These are phyloP conservation scores for Struthio camelus DNA, from an alignment of 2,113 vertebrate species.

Conservation along the genomic window DNA sequence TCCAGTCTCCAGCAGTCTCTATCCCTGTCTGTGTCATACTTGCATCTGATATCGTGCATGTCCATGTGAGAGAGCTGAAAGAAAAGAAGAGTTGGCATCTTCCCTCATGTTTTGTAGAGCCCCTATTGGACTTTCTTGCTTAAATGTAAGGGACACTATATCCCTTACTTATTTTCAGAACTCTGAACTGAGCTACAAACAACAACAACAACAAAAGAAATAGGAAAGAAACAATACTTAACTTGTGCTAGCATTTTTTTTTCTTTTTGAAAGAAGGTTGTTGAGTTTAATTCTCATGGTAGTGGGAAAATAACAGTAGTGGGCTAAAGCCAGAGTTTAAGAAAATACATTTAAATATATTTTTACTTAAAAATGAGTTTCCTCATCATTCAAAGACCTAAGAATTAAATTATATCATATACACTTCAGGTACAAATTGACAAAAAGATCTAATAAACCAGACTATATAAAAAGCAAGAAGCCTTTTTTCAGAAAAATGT, in stretches of 20 bases:
- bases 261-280: slow-evolving; percentile 7
- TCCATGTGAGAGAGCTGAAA: not conserved
- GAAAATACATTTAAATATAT: slow-evolving; percentile 75
- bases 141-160: not conserved
- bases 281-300: slow-evolving; percentile 44
- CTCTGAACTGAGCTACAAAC: not conserved
- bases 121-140: not conserved
- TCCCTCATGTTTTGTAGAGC: not conserved
- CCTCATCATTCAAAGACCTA: slow-evolving; percentile 62
- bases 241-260: not conserved
- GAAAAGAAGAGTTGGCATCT: not conserved
- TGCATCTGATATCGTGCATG: not conserved
- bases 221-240: not conserved
- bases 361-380: slow-evolving; percentile 63
- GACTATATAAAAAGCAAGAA: slow-evolving; percentile 75
- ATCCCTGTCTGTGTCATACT: not conserved
- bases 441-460: slow-evolving; percentile 70
- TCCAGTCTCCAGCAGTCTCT: not conserved
- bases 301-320: slow-evolving; percentile 42
- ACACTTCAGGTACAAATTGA: slow-evolving; percentile 72
- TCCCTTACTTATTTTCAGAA: not conserved
- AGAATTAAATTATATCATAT: slow-evolving; percentile 57
- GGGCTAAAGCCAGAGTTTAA: slow-evolving; percentile 57
- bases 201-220: not conserved
- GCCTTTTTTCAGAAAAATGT: slow-evolving; percentile 74